Evolutionary conservation across 2,113 vertebrate species (phyloP).

Genomic region (Phainopepla nitens): DNA sequence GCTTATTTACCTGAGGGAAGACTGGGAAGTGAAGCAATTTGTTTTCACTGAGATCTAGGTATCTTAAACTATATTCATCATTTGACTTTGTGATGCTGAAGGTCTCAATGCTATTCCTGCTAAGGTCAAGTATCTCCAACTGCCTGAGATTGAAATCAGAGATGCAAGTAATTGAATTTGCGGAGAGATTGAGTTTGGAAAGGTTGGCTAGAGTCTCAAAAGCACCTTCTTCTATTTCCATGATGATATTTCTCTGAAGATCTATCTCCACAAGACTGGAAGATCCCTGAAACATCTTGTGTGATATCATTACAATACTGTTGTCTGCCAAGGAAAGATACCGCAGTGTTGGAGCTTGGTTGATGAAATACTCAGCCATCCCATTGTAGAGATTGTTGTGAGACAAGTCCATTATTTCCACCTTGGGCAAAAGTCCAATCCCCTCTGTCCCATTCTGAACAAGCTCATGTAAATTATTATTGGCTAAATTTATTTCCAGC

Average conservation of each 20-base stretch:
- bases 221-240: slow-evolving; percentile 91
- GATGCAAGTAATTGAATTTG: slow-evolving; percentile 94
- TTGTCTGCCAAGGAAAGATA: slow-evolving; percentile 85
- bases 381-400: slow-evolving; percentile 85
- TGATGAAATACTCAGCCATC: slow-evolving; percentile 83
- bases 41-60: slow-evolving; percentile 89
- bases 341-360: slow-evolving; percentile 75
- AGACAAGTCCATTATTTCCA: slow-evolving; percentile 84
- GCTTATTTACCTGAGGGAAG: slow-evolving; percentile 75
- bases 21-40: slow-evolving; percentile 84
- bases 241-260: slow-evolving; percentile 90
- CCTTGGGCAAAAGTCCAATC: slow-evolving; percentile 71
- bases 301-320: slow-evolving; percentile 85
- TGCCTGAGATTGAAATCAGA: slow-evolving; percentile 86
- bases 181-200: slow-evolving; percentile 86
- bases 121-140: slow-evolving; percentile 84
- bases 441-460: slow-evolving; percentile 62
- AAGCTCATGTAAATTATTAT: slow-evolving; percentile 77
- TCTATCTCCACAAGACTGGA: slow-evolving; percentile 74
- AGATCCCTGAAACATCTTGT: slow-evolving; percentile 76
- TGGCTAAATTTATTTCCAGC: slow-evolving; percentile 82
- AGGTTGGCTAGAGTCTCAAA: slow-evolving; percentile 81
- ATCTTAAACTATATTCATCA: slow-evolving; percentile 70
- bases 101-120: slow-evolving; percentile 88
- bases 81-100: slow-evolving; percentile 73